A percentile compares a stretch with the other conserved stretches of the same genome.
phyloP scores from a whole-genome alignment of 2,797 vertebrate genomes.

The Sorex maritimensis region DNA sequence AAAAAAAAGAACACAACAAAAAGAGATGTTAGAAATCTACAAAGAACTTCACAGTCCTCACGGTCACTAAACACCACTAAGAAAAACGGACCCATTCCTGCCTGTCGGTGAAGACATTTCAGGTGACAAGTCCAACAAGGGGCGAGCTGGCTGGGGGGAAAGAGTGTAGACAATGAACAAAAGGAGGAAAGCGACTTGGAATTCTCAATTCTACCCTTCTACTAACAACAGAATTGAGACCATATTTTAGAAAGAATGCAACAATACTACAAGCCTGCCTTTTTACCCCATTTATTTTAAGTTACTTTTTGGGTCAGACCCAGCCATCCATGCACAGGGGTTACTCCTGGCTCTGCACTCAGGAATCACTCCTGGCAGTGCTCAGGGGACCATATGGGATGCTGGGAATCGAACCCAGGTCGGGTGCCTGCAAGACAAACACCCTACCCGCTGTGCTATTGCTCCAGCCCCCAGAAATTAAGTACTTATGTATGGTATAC shows the following conservation, averaged over 20 bases:
- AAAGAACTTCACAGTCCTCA: neutral
- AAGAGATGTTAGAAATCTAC: neutral
- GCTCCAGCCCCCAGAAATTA: no score
- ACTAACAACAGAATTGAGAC: constrained; percentile 22
- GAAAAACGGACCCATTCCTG: neutral
- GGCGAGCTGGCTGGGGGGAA: neutral
- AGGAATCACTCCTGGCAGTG: no score
- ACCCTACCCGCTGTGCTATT: no score
- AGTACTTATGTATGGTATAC: no score
- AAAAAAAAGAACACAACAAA: no score
- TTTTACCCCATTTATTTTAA: no score
- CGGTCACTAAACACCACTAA: neutral
- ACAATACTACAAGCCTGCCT: constrained; percentile 11
- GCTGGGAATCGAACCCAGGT: no score
- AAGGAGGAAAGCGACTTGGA: constrained; percentile 22
- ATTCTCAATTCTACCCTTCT: constrained; percentile 27
- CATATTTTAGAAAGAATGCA: constrained; percentile 23
- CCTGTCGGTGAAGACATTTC: neutral
- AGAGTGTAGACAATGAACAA: neutral
- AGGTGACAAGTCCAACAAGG: neutral
- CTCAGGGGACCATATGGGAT: no score
- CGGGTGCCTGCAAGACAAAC: no score
- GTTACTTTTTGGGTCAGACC: no score
- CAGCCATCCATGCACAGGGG: no score
- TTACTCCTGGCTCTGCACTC: no score